Evolutionary conservation across 1,140 invertebrate genomes (phyloP).

Genomic region (Sitodiplosis mosellana): DNA sequence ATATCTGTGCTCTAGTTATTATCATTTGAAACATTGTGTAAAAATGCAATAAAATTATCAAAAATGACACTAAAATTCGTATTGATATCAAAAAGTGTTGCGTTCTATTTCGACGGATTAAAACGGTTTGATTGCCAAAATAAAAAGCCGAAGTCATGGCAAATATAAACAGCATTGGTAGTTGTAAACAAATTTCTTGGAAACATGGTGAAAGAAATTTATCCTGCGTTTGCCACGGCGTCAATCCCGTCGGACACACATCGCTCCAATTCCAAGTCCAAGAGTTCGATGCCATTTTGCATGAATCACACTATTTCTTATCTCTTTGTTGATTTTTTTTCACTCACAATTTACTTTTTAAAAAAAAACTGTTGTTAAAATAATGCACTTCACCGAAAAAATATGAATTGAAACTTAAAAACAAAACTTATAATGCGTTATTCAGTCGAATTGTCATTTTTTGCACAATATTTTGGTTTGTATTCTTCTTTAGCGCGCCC

Average conservation of each 20-base stretch:
- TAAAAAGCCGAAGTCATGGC: conserved; percentile 57
- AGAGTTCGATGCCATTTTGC: too few relatives aligned
- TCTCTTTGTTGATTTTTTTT: too few relatives aligned
- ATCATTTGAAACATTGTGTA: conserved; percentile 31
- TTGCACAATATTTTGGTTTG: too few relatives aligned
- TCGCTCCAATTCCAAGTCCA: conserved; percentile 48
- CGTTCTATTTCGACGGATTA: conserved; percentile 32
- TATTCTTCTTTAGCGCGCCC: too few relatives aligned
- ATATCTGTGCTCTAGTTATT: conserved; percentile 14
- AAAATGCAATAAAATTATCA: conserved; percentile 41
- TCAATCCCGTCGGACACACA: conserved; percentile 44
- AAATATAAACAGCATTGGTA: conserved; percentile 48
- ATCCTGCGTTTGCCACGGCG: conserved; percentile 39
- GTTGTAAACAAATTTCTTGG: conserved; percentile 51
- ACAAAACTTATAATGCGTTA: too few relatives aligned
- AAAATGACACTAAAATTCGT: conserved; percentile 37
- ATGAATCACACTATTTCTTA: too few relatives aligned
- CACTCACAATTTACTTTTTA: too few relatives aligned
- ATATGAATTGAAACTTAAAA: too few relatives aligned
- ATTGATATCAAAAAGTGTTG: conserved; percentile 39
- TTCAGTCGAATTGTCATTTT: too few relatives aligned
- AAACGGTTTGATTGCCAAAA: conserved; percentile 39
- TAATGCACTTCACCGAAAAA: too few relatives aligned
- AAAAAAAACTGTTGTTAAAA: too few relatives aligned
- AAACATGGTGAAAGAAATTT: conserved; percentile 65